phyloP scores from a whole-genome alignment of 2,888 invertebrate genomes.

The Phytoseiulus persimilis region DNA sequence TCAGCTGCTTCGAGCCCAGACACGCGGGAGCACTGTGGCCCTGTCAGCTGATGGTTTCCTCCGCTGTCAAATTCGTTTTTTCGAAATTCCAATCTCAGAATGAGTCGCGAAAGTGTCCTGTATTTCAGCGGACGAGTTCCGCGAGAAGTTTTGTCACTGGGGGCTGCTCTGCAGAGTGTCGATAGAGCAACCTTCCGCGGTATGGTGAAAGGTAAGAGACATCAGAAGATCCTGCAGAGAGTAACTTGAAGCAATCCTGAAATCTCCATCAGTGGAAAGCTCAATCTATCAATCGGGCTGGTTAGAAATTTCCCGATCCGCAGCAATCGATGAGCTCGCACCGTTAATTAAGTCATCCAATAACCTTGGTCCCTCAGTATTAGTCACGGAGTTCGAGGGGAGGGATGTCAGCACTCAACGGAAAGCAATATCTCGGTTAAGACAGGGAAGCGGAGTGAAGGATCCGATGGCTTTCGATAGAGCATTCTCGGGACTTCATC shows the following conservation, averaged over 20 bases:
- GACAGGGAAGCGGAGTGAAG: background rate
- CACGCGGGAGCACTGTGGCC: background rate
- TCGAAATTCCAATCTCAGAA: background rate
- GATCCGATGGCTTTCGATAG: background rate
- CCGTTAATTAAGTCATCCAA: background rate
- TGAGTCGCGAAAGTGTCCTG: conserved; percentile 30
- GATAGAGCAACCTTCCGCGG: conserved; percentile 15
- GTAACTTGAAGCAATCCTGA: too few species aligned
- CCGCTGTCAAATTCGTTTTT: too few species aligned
- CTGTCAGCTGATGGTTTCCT: background rate
- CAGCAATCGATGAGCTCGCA: background rate
- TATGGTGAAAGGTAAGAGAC: background rate
- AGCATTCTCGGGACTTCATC: conserved; percentile 30
- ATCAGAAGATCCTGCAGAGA: background rate
- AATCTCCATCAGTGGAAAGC: too few species aligned
- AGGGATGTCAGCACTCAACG: background rate
- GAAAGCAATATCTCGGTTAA: background rate
- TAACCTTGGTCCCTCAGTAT: background rate
- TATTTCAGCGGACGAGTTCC: conserved; percentile 32
- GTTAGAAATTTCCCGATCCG: background rate
- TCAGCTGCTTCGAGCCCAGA: background rate
- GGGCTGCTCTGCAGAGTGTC: background rate
- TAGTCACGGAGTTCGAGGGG: conserved; percentile 35
- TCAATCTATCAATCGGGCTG: background rate
- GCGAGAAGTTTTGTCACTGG: background rate